Conservation (phyloP, 2,888 invertebrate genomes). For the Ichneumoninae sp. region DNA sequence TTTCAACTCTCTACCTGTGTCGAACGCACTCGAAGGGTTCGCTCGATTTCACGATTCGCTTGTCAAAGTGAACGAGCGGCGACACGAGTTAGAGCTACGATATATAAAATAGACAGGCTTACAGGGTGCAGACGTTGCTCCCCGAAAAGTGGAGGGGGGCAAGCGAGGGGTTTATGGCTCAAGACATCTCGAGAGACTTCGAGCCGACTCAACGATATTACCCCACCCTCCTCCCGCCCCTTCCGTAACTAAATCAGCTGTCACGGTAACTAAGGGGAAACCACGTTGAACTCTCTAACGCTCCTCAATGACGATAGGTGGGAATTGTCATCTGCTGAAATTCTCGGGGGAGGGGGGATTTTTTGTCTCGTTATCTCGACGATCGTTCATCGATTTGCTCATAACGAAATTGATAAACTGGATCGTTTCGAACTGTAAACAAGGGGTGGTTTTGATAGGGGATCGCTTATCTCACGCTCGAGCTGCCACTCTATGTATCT, state of each 20-base stretch:
- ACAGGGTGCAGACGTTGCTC: conserved; percentile 29
- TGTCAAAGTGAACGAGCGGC: conserved; percentile 64
- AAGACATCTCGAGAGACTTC: background rate
- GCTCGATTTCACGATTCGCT: conserved; percentile 74
- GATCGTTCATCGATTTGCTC: background rate
- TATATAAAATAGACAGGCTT: conserved; percentile 45
- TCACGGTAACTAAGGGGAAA: conserved; percentile 17
- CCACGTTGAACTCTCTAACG: background rate
- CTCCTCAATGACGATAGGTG: background rate
- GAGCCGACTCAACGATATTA: conserved; percentile 3
- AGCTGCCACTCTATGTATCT: conserved; percentile 1
- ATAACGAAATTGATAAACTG: conserved; percentile 30
- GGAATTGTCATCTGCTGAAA: background rate
- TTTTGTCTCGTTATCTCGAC: background rate
- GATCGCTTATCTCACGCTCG: conserved; percentile 38
- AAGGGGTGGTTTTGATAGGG: conserved; percentile 19
- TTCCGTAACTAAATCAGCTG: conserved; percentile 15
- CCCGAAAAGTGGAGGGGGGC: background rate
- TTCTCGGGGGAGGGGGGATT: background rate
- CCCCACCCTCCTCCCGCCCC: background rate
- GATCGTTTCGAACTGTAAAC: conserved; percentile 34
- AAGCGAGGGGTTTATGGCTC: background rate
- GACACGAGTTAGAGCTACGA: conserved; percentile 72
- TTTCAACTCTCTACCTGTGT: conserved; percentile 13
- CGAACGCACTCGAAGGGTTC: conserved; percentile 70